A percentile compares a stretch with the other conserved stretches of the same genome.
Evolutionary conservation across 2,113 vertebrate species (phyloP).

Genomic region (Phalacrocorax pelagicus): DNA sequence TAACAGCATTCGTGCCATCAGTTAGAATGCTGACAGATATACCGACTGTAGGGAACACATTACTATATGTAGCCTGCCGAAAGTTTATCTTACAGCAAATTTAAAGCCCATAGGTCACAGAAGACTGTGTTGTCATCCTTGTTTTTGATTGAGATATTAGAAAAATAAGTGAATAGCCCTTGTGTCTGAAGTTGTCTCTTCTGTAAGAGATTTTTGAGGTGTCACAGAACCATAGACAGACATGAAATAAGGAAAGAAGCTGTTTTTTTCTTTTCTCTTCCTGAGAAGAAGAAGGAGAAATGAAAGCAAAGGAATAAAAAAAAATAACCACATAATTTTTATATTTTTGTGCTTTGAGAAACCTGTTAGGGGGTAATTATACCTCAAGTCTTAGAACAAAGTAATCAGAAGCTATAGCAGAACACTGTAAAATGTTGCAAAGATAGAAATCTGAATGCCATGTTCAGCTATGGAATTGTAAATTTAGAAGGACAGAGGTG

Average conservation of each 20-base stretch:
- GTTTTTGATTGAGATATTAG: not conserved
- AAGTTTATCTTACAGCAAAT: not conserved
- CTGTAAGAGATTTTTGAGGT: not conserved
- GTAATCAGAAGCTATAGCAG: not conserved
- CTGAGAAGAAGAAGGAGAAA: not conserved
- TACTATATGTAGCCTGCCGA: not conserved
- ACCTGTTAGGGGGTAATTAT: not conserved
- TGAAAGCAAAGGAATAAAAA: too few species aligned
- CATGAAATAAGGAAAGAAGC: not conserved
- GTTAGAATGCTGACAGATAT: not conserved
- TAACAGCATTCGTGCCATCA: not conserved
- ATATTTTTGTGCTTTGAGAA: not conserved
- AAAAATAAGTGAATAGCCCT: not conserved
- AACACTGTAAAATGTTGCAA: not conserved
- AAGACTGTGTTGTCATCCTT: not conserved
- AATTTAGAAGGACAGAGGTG: not conserved
- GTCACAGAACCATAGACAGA: not conserved
- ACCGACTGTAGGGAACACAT: not conserved
- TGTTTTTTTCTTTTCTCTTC: not conserved
- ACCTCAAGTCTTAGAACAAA: not conserved
- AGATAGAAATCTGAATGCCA: not conserved
- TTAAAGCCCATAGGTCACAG: not conserved
- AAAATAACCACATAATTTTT: not conserved
- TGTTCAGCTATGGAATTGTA: not conserved
- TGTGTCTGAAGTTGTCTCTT: not conserved